Evolutionary conservation across 2,888 invertebrate genomes (phyloP).

Genomic region (Cheilosia scutellata): DNA sequence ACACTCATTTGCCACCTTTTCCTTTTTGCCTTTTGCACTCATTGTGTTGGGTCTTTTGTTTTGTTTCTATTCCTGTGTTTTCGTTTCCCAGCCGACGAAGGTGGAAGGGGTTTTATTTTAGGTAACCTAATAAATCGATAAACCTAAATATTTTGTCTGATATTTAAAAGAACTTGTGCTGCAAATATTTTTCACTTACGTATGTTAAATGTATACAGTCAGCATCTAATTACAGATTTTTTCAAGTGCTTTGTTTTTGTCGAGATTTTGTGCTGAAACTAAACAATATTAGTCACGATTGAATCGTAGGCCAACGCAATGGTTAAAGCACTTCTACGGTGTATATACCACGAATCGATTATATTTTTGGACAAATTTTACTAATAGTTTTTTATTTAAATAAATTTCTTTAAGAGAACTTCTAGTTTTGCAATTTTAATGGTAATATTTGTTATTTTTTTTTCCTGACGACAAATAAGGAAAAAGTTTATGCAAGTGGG

Average conservation of each 20-base stretch:
- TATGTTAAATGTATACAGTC: conserved; percentile 46
- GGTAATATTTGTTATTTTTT: conserved; percentile 22
- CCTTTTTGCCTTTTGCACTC: conserved; percentile 81
- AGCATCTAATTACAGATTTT: conserved; percentile 40
- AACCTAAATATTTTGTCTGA: not conserved
- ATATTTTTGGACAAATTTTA: not conserved
- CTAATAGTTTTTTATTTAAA: not conserved
- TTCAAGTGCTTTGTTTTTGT: conserved; percentile 47
- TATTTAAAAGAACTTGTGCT: not conserved
- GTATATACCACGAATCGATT: not conserved
- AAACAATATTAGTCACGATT: conserved; percentile 61
- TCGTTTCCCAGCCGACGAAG: conserved; percentile 57
- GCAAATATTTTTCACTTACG: conserved; percentile 41
- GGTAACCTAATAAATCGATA: conserved; percentile 70
- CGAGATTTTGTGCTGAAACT: conserved; percentile 43
- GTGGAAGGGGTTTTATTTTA: conserved; percentile 20
- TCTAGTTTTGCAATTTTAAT: not conserved
- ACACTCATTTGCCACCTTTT: conserved; percentile 88
- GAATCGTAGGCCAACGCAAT: conserved; percentile 17
- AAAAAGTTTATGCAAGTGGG: conserved; percentile 54
- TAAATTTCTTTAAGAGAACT: not conserved
- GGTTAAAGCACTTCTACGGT: conserved; percentile 3
- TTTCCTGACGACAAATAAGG: not conserved
- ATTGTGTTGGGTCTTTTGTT: conserved; percentile 70
- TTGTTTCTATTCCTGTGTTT: not conserved